These are phyloP conservation scores for Corythornis leucogaster DNA, from an alignment of 2,797 vertebrate species.

Conservation along the genomic window DNA sequence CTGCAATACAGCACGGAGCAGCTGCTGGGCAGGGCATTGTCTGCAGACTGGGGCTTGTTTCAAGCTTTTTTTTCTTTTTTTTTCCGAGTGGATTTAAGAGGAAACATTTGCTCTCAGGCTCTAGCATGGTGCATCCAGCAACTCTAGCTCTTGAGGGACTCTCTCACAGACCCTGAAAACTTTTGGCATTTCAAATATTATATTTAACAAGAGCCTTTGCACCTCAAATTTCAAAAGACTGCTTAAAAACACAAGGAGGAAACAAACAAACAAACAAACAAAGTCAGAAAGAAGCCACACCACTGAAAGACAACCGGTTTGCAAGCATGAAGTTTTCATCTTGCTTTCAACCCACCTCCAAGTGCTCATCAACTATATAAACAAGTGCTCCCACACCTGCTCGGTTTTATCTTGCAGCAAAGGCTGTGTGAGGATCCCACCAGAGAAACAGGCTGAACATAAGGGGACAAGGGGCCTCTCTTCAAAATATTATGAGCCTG, in stretches of 20 bases:
- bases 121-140: background rate
- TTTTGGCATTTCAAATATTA: fast-evolving
- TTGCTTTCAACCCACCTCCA: background rate
- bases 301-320: background rate
- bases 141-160: background rate
- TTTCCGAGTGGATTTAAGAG: background rate
- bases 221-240: background rate
- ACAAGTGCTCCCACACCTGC: slow-evolving; percentile 20
- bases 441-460: background rate
- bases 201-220: background rate
- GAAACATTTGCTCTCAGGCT: background rate
- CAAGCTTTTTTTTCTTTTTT: background rate
- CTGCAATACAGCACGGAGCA: background rate
- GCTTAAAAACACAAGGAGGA: background rate
- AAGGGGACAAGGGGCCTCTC: background rate
- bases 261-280: background rate
- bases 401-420: background rate
- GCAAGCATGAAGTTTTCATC: background rate
- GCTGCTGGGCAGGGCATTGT: background rate
- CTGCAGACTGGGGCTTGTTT: background rate
- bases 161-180: background rate
- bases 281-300: background rate
- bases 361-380: fast-evolving
- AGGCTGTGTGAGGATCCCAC: background rate
- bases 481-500: background rate